Base-by-base conservation (phyloP, 1,140 invertebrate species). In the Drosophila kepulauana region DNA sequence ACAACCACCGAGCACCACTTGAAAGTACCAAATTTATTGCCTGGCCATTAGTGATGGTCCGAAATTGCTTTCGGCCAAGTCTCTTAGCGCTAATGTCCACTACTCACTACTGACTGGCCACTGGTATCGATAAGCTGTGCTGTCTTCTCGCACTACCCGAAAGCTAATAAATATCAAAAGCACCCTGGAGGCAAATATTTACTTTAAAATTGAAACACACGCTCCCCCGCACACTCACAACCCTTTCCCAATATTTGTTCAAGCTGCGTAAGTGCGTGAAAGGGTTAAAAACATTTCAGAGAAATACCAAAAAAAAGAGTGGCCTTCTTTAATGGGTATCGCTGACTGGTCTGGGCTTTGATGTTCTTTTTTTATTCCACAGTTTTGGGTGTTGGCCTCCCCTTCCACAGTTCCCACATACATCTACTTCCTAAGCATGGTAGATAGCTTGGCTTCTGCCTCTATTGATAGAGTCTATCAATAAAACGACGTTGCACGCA, bases 111-210 rank as follows among this genome's bases (percentile, higher is more conserved):
- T 33, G 68, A 78, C 73, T 43, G 41, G 41, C n/a, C 81, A 80
- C 56, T 66, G 61, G 49, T 49, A 73, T 63, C 51, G 64, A 67
- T 69, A 51, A 64, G 15, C 75, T 65, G 41, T 13, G 20, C 20
- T 25, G 33, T 41, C 8, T 5, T 8, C 10, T 13, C 35, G 41
- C 49, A 5, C n/a, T 30, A 20, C 13, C 49, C n/a, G 33, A 57
- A 66, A 74, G 79, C 77, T 88, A 91, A 91, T 91, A 91, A 91
- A 91, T 91, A 89, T 91, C 79, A 82, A 91, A 82, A 91, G 89
- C 85, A 91, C 89, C 89, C 89, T 91, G 78, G 89, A 91, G 89
- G 76, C 84, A 91, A 91, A 91, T 91, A 91, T 91, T 91, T 91
- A 91, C 88, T 89, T 81, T 88, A 85, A 88, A 91, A 91, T 85